phyloP scores from a whole-genome alignment of 2,888 invertebrate genomes.

The Chaetogeoica ovagalla region DNA sequence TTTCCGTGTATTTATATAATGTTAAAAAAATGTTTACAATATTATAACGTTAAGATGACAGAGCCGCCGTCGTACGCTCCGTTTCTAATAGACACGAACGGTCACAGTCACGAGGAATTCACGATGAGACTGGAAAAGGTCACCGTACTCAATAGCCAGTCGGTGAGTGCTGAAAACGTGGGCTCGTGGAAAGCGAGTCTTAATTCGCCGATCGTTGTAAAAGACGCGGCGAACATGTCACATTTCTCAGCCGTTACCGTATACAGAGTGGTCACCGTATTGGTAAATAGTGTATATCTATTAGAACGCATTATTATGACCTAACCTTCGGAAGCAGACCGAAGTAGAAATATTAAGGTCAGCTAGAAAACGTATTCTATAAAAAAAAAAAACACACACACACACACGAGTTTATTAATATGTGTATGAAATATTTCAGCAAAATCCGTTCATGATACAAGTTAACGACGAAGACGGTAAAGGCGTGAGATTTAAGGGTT shows the following conservation, averaged over 20 bases:
- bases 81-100: conserved; percentile 68
- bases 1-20: neutral
- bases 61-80: conserved; percentile 74
- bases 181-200: conserved; percentile 81
- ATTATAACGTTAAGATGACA: conserved; percentile 55
- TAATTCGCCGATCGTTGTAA: conserved; percentile 68
- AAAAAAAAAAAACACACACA: no score
- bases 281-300: conserved; percentile 63
- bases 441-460: conserved; percentile 80
- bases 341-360: no score
- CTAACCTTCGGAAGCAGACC: no score
- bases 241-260: conserved; percentile 79
- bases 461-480: conserved; percentile 63
- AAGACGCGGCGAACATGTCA: conserved; percentile 69
- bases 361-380: no score
- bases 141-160: conserved; percentile 72
- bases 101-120: conserved; percentile 75
- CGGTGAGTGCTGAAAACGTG: conserved; percentile 71
- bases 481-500: conserved; percentile 67
- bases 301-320: neutral
- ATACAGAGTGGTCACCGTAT: conserved; percentile 83
- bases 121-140: conserved; percentile 73
- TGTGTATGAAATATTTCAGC: conserved; percentile 62
- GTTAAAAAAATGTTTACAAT: no score
- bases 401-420: no score